phyloP scores from a whole-genome alignment of 2,888 invertebrate species.

The Mycogona germanica region DNA sequence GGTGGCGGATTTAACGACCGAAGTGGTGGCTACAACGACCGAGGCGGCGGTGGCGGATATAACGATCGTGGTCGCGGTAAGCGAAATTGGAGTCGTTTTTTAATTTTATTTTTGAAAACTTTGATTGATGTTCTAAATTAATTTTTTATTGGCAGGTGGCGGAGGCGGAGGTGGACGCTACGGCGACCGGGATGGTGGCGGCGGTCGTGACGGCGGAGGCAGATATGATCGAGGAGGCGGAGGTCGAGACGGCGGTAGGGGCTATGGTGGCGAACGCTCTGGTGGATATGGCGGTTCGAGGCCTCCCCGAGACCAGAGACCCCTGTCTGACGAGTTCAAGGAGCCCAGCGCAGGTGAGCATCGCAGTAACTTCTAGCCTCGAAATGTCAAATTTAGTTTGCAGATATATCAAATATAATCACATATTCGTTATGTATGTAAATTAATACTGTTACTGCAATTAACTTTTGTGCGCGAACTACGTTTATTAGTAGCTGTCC shows the following conservation, averaged over 20 bases:
- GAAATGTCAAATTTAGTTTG: no score
- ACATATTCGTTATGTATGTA: no score
- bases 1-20: conserved; percentile 19
- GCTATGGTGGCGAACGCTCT: conserved; percentile 25
- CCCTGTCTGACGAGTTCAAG: conserved; percentile 24
- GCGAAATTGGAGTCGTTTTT: conserved; percentile 4
- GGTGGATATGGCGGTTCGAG: conserved; percentile 24
- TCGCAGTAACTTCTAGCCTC: no score
- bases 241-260: conserved; percentile 26
- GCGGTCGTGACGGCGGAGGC: conserved; percentile 39
- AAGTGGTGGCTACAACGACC: conserved; percentile 29
- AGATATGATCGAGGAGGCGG: conserved; percentile 22
- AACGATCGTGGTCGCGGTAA: conserved; percentile 26
- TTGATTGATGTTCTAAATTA: no score
- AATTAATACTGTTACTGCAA: no score
- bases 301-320: conserved; percentile 21
- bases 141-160: conserved; percentile 20
- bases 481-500: no score
- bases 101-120: no score
- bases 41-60: conserved; percentile 29
- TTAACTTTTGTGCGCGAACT: no score
- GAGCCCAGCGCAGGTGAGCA: conserved; percentile 23
- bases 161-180: conserved; percentile 28
- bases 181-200: conserved; percentile 37
- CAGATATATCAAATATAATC: no score